These are phyloP conservation scores for Lontra canadensis DNA, from an alignment of 2,113 vertebrate genomes.

Conservation along the genomic window DNA sequence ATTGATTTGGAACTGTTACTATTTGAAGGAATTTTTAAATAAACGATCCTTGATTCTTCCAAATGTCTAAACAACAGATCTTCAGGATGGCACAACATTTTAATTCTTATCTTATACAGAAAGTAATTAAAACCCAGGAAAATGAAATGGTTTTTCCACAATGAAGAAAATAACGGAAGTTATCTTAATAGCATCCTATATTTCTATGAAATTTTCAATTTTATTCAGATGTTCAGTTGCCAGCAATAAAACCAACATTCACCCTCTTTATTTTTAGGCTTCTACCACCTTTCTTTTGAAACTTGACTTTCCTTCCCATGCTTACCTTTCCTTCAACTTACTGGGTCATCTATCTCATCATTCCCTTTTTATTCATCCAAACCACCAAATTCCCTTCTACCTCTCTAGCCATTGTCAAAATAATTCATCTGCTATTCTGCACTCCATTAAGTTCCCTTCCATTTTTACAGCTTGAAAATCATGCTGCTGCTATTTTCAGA, in stretches of 20 bases:
- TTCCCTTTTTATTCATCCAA: background rate
- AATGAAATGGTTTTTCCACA: background rate
- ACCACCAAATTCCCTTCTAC: background rate
- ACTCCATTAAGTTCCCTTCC: background rate
- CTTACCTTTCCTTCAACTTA: background rate
- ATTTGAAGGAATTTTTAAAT: slow-evolving; percentile 27
- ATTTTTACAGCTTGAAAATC: background rate
- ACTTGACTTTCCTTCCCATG: background rate
- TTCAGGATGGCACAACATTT: background rate
- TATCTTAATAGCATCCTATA: background rate
- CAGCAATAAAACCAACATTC: background rate
- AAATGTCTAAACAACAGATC: background rate
- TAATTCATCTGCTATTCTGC: background rate
- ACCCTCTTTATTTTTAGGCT: background rate
- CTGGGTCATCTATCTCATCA: background rate
- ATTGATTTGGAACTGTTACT: background rate
- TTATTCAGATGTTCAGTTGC: background rate
- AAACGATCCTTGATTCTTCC: slow-evolving; percentile 1
- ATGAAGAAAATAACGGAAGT: slow-evolving; percentile 34
- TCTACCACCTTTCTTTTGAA: slow-evolving; percentile 11
- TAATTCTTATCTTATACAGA: background rate
- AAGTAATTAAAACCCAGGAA: slow-evolving; percentile 24
- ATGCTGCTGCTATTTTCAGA: background rate
- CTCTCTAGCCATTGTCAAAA: background rate
- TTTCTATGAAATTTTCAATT: background rate